Evolutionary conservation across 2,888 invertebrate genomes (phyloP).

Genomic region (Andrena hattorfiana): DNA sequence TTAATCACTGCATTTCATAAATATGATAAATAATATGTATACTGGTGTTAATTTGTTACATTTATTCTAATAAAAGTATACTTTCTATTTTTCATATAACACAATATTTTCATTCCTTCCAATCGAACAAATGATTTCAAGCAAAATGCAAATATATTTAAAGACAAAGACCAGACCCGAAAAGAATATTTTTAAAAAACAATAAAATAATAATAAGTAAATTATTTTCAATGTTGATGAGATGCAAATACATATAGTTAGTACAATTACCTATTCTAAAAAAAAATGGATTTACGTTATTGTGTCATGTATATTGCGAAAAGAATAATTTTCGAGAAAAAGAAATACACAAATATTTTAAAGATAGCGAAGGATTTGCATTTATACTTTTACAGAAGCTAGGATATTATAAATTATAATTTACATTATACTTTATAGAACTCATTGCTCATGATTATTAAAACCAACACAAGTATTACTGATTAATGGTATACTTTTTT

Average conservation of each 20-base stretch:
- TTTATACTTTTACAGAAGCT: not conserved
- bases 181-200: not conserved
- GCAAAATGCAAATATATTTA: not conserved
- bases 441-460: not conserved
- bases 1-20: not conserved
- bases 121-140: not conserved
- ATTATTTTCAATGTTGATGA: not conserved
- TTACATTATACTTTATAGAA: not conserved
- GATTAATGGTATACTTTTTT: constrained; percentile 35
- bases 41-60: too few relatives aligned
- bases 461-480: constrained; percentile 11
- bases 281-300: not conserved
- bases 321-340: too few relatives aligned
- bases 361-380: not conserved
- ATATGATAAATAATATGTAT: too few relatives aligned
- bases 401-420: not conserved
- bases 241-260: too few relatives aligned
- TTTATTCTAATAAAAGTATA: too few relatives aligned
- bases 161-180: not conserved
- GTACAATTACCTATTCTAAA: not conserved
- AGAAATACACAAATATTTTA: not conserved
- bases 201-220: not conserved
- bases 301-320: not conserved
- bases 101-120: too few relatives aligned
- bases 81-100: too few relatives aligned